A percentile compares a stretch with the other conserved stretches of the same genome.
Evolutionary conservation across 2,113 vertebrate species (phyloP).

Genomic region (Brienomyrus brachyistius): DNA sequence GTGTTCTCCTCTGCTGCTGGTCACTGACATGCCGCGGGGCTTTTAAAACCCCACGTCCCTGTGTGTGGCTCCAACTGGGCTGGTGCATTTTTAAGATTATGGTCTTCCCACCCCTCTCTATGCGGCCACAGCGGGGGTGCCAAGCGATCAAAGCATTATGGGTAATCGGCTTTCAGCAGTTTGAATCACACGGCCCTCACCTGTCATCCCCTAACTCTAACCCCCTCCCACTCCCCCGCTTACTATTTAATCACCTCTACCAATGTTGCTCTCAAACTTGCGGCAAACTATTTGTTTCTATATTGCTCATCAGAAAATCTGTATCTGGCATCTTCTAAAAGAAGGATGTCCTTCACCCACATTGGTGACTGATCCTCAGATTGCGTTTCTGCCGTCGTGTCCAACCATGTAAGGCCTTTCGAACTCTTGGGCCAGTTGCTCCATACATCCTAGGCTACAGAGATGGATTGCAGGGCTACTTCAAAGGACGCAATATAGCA

Average conservation of each 20-base stretch:
- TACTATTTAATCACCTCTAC: not conserved
- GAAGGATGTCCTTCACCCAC: not conserved
- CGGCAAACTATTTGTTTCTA: not conserved
- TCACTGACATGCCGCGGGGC: not conserved
- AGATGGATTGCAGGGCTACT: not conserved
- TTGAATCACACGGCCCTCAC: not conserved
- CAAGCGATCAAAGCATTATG: constrained; percentile 5
- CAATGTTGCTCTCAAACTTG: not conserved
- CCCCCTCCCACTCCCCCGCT: not conserved
- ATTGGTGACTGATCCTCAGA: not conserved
- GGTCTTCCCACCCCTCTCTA: not conserved
- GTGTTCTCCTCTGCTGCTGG: not conserved
- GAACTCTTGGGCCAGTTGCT: not conserved
- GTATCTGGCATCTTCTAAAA: not conserved
- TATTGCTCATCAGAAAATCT: not conserved
- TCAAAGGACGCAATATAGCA: not conserved
- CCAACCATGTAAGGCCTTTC: not conserved
- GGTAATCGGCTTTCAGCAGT: not conserved
- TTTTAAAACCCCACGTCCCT: not conserved
- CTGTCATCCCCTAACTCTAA: not conserved
- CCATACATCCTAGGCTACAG: not conserved
- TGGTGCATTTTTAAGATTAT: not conserved
- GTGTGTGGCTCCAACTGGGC: not conserved
- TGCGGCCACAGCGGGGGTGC: not conserved
- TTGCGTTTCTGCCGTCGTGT: not conserved